phyloP scores from a whole-genome alignment of 2,888 invertebrate genomes.

The Siphlonurus alternatus region DNA sequence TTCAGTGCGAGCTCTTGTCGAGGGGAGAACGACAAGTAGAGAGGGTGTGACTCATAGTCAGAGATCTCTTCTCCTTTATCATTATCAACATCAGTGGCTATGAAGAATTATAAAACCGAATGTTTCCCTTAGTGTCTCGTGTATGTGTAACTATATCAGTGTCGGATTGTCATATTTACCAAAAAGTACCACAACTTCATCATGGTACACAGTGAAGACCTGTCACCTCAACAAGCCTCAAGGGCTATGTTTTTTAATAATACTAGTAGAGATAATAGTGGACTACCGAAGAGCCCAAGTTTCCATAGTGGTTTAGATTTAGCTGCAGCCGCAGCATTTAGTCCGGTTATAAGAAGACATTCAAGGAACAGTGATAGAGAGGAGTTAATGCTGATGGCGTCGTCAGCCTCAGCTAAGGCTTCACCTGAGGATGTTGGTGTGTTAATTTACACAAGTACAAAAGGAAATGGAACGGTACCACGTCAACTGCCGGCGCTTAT shows the following conservation, averaged over 20 bases:
- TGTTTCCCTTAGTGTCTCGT: not conserved
- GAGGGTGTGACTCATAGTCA: not conserved
- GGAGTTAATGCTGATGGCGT: not conserved
- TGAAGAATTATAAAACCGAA: not conserved
- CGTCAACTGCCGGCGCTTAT: slow-evolving; percentile 15
- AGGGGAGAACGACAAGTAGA: not conserved
- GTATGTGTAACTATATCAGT: not conserved
- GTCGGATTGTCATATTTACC: not conserved
- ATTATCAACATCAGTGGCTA: too few relatives aligned
- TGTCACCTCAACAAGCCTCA: slow-evolving; percentile 24
- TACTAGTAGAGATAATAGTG: slow-evolving; percentile 18
- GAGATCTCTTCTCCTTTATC: too few relatives aligned
- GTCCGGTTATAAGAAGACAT: not conserved
- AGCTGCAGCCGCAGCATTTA: slow-evolving; percentile 34
- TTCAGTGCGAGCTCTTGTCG: not conserved
- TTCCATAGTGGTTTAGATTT: slow-evolving; percentile 74
- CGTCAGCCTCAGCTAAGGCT: not conserved
- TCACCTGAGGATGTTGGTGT: slow-evolving; percentile 3
- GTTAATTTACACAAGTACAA: not conserved
- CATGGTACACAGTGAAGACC: slow-evolving; percentile 19
- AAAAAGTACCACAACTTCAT: too few relatives aligned
- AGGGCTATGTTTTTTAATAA: slow-evolving; percentile 29
- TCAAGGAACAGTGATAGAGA: not conserved
- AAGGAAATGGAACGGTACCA: slow-evolving; percentile 6
- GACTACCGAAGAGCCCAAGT: slow-evolving; percentile 74